Base-by-base conservation (phyloP, 2,113 vertebrate species). In the Megaleporinus macrocephalus region DNA sequence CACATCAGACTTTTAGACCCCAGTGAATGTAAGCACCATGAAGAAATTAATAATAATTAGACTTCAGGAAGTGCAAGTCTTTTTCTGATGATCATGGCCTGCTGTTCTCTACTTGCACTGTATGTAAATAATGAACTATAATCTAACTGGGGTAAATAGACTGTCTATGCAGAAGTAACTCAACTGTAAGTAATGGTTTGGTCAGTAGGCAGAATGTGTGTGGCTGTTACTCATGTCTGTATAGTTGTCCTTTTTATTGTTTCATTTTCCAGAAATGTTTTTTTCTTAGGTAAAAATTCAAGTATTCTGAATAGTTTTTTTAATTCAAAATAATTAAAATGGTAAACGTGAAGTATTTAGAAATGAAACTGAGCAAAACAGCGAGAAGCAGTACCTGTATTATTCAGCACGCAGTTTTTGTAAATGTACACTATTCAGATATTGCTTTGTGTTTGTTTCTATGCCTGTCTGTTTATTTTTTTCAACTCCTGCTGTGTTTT, bases 81-180 rank as follows among this genome's bases (percentile, higher is more conserved):
- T 44, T 44, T 44, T 4, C 41, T 44, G 10, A 10, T 11, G 41
- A 11, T 44, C 10, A 44, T 5, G 41, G 41, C 41, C 10, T 44
- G 41, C 65, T 70, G 74, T 73, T 24, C 49, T 75, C 44, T 41
- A 41, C 47, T 36, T 44, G 84, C 29, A 79, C 80, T 85, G 59
- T 70, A 63, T 69, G 76, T 69, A 82, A 78, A 82, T 68, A 53
- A 69, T 27, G 75, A 75, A 75, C 14, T 20, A 5, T 10, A 73
- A 27, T 66, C 73, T n/a, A 26, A 59, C 30, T 6, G 24, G 22
- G 22, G 44, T 24, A 33, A 68, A 70, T 20, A 16, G 66, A 9
- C 30, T 68, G n/a, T 70, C 9, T 44, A 5, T 41, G 66, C 33
- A 29, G 13, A 70, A 11, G 3, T n/a, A 30, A 65, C n/a, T 65